These are phyloP conservation scores for Macrosiphum euphorbiae DNA, from an alignment of 2,888 invertebrate genomes.

Conservation along the genomic window DNA sequence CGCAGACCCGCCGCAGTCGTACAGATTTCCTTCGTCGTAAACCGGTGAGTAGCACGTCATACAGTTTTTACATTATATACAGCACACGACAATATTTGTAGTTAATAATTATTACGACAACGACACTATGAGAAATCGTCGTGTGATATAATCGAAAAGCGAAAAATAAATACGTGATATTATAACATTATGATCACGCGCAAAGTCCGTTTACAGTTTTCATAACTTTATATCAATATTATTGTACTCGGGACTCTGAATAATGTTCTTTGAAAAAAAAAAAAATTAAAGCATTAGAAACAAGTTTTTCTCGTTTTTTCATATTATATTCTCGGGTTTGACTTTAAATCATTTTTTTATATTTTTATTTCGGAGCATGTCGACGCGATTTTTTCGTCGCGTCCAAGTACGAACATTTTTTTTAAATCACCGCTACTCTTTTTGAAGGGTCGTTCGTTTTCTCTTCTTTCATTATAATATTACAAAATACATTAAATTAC, in stretches of 20 bases:
- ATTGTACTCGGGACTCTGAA: neutral
- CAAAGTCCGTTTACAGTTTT: neutral
- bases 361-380: neutral
- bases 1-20: conserved; percentile 52
- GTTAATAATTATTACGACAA: neutral
- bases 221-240: neutral
- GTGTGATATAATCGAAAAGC: neutral
- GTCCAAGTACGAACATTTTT: neutral
- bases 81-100: neutral
- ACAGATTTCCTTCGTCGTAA: conserved; percentile 23
- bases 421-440: neutral
- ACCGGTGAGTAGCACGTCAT: conserved; percentile 13
- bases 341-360: neutral
- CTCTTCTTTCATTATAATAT: neutral
- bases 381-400: neutral
- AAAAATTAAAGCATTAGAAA: neutral
- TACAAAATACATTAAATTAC: neutral
- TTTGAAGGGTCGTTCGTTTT: neutral
- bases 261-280: neutral
- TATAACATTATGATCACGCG: neutral
- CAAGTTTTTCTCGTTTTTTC: neutral
- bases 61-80: neutral
- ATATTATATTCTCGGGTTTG: neutral
- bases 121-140: neutral
- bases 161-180: neutral